Base-by-base conservation (phyloP, 2,113 vertebrate genomes). In the Pheucticus melanocephalus region DNA sequence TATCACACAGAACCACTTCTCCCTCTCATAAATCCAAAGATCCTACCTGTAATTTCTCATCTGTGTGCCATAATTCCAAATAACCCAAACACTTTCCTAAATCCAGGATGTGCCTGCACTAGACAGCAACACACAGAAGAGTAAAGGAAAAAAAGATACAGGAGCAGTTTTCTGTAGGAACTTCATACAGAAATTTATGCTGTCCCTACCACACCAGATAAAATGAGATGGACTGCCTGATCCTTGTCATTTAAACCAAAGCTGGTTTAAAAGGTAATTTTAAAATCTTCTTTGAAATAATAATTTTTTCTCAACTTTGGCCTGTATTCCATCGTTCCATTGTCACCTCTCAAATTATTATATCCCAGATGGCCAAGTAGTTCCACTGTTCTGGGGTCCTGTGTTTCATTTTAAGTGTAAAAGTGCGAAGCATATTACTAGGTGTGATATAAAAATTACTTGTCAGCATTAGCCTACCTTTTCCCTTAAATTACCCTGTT, bases 381-480 rank as follows among this genome's bases (percentile, higher is more conserved):
- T 86, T 91, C 44, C 30, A 76, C 53, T 82, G 30, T 79, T 96
- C 64, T 45, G 57, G 45, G 53, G 77, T 79, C 53, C 69, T 56
- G 77, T 31, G 16, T 84, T 95, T 70, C 28, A 91, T 90, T 92
- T 86, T 84, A 88, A 77, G 53, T 60, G 35, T 45, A 90, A 92
- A 88, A 88, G 16, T 88, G 40, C 73, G 85, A 94, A 92, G 24
- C 42, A 23, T 77, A 82, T 82, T 82, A 64, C 30, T 56, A 82
- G 24, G 15, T 82, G 33, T 78, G 91, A 86, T 70, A 88, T 28
- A 86, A 77, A 94, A 94, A 94, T 73, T 27, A 92, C 54, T 86
- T 95, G 39, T 86, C 88, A 79, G 45, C 2, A 2, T 85, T 91
- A 96, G 51, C 17, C 33, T 91, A 33, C 37, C 56, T 65, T 27